A percentile compares a stretch with the other conserved stretches of the same genome.
Evolutionary conservation across 2,113 vertebrate species (phyloP).

Genomic region (Sminthopsis crassicaudata): DNA sequence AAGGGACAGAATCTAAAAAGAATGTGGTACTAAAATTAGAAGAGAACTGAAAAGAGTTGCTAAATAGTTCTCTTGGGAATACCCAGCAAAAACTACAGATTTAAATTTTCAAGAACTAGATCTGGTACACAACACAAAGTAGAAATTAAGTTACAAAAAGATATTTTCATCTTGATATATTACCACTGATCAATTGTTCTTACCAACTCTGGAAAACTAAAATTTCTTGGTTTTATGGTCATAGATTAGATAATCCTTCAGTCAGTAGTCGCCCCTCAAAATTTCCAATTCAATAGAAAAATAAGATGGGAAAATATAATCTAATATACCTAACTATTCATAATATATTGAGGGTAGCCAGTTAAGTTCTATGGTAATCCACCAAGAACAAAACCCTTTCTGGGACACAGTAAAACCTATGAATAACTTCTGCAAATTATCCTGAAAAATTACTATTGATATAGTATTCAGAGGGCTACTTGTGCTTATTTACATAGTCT

Average conservation of each 20-base stretch:
- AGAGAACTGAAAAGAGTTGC: constrained; percentile 20
- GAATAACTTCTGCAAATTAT: background rate
- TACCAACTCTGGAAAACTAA: constrained; percentile 40
- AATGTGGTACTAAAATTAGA: constrained; percentile 33
- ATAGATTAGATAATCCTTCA: constrained; percentile 33
- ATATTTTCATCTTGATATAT: constrained; percentile 22
- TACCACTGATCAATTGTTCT: constrained; percentile 30
- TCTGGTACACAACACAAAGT: constrained; percentile 6
- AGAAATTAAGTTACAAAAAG: constrained; percentile 35
- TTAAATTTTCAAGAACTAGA: constrained; percentile 14
- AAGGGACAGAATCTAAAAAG: constrained; percentile 33
- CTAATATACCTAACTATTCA: background rate
- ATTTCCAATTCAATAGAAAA: background rate
- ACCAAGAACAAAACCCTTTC: constrained; percentile 36
- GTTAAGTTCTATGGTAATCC: constrained; percentile 39
- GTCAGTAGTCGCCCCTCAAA: background rate
- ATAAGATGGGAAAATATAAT: background rate
- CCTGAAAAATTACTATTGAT: background rate
- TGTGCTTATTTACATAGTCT: background rate
- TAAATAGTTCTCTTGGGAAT: constrained; percentile 40
- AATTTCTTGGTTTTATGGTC: constrained; percentile 42
- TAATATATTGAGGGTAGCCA: constrained; percentile 22
- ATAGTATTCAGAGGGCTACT: background rate
- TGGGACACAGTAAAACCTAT: constrained; percentile 16
- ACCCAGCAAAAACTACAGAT: constrained; percentile 31